Evolutionary conservation across 2,888 invertebrate species (phyloP).

Genomic region (Oxyscelio sp.): DNA sequence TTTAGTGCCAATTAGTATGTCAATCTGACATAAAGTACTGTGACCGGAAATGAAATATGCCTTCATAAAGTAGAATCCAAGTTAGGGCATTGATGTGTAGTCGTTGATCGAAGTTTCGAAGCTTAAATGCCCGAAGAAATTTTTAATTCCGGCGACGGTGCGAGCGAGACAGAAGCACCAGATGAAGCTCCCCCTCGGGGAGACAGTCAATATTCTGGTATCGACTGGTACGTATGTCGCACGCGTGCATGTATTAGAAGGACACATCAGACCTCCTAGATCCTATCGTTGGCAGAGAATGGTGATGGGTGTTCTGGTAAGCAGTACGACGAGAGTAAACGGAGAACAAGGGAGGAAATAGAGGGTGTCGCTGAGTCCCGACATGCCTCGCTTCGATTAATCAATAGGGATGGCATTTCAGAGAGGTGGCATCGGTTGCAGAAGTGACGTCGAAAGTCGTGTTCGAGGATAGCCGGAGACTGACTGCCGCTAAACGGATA

Average conservation of each 20-base stretch:
- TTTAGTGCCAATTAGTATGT: constrained; percentile 58
- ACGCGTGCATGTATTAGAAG: constrained; percentile 65
- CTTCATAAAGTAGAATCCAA: constrained; percentile 47
- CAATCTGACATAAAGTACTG: constrained; percentile 49
- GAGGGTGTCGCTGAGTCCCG: constrained; percentile 86
- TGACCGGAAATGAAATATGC: constrained; percentile 44
- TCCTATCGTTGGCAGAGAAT: constrained; percentile 62
- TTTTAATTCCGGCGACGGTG: constrained; percentile 12
- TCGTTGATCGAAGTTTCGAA: constrained; percentile 8
- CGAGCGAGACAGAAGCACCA: constrained; percentile 3
- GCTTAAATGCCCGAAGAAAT: constrained; percentile 4
- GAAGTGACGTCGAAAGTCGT: constrained; percentile 80
- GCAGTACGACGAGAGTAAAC: constrained; percentile 77
- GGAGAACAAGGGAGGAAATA: constrained; percentile 83
- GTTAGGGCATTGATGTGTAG: constrained; percentile 24
- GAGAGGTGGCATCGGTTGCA: constrained; percentile 78
- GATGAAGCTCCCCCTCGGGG: constrained; percentile 48
- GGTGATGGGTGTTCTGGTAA: constrained; percentile 73
- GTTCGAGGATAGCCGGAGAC: constrained; percentile 79
- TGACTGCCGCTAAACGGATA: constrained; percentile 80
- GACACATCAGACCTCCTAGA: constrained; percentile 62
- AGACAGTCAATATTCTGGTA: constrained; percentile 82
- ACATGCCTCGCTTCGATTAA: constrained; percentile 87
- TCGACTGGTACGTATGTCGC: constrained; percentile 74
- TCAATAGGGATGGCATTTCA: constrained; percentile 85